Evolutionary conservation across 2,888 invertebrate species (phyloP).

Genomic region (Empis livida): DNA sequence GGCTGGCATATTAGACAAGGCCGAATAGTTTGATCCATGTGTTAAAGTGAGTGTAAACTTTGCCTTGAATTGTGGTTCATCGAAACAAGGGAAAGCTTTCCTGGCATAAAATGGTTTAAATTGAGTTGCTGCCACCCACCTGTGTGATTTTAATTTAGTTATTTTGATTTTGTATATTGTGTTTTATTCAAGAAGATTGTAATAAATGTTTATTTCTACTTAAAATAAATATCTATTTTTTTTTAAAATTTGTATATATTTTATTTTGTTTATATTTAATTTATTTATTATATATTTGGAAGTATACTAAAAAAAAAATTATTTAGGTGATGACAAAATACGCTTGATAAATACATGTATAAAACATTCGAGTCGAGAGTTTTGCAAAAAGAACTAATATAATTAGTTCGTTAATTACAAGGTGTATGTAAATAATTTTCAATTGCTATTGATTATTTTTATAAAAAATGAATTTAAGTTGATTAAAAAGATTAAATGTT

Average conservation of each 20-base stretch:
- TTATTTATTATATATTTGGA: neutral
- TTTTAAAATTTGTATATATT: neutral
- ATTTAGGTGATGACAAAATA: neutral
- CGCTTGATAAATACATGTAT: too few species aligned
- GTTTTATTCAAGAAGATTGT: too few species aligned
- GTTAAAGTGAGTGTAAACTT: constrained; percentile 49
- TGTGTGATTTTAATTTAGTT: constrained; percentile 10
- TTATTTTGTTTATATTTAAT: neutral
- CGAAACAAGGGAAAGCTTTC: constrained; percentile 63
- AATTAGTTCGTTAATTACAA: too few species aligned
- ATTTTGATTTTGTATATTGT: too few species aligned
- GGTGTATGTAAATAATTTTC: too few species aligned
- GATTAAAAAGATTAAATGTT: too few species aligned
- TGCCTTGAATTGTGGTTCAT: constrained; percentile 59
- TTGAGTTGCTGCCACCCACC: constrained; percentile 47
- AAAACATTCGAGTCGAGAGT: too few species aligned
- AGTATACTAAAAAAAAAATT: too few species aligned
- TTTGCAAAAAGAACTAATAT: too few species aligned
- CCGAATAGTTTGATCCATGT: constrained; percentile 35
- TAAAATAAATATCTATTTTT: neutral
- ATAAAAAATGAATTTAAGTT: too few species aligned
- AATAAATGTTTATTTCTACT: too few species aligned
- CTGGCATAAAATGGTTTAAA: constrained; percentile 54
- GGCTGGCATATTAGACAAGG: constrained; percentile 32
- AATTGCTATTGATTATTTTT: too few species aligned